Percentiles rank a stretch among this genome's conserved stretches.
phyloP scores from a whole-genome alignment of 1,140 invertebrate species.

The Acyrthosiphon pisum region DNA sequence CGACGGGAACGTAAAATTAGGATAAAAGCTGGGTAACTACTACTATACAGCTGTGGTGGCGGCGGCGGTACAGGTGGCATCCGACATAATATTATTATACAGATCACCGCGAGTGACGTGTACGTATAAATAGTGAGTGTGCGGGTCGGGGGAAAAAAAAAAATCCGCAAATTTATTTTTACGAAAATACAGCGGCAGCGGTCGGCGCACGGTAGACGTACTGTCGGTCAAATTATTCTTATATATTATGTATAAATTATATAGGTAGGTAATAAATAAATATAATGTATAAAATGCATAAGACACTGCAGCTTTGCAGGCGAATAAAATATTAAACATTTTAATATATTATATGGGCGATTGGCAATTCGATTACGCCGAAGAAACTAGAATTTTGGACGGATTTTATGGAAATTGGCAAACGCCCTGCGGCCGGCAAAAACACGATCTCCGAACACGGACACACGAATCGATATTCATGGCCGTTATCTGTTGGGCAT shows the following conservation, averaged over 20 bases:
- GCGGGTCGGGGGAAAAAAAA: too few relatives aligned
- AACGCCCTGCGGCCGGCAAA: not conserved
- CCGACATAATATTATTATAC: not conserved
- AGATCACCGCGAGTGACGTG: not conserved
- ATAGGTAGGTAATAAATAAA: too few relatives aligned
- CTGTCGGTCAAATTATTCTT: not conserved
- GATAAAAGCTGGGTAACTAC: slow-evolving; percentile 1
- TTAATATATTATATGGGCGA: too few relatives aligned
- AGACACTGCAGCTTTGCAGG: too few relatives aligned
- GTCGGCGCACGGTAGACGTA: not conserved
- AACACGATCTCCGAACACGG: not conserved
- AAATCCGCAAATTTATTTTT: not conserved
- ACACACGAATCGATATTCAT: not conserved
- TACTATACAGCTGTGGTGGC: not conserved
- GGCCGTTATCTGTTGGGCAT: not conserved
- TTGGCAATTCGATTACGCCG: not conserved
- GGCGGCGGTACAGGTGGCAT: not conserved
- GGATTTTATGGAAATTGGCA: not conserved
- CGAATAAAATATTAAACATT: not conserved
- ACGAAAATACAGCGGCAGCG: not conserved
- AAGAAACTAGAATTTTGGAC: not conserved
- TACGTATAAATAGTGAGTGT: not conserved
- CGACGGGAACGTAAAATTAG: not conserved
- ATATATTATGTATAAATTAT: too few relatives aligned
- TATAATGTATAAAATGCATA: not conserved